Evolutionary conservation across 1,140 invertebrate genomes (phyloP), one percentile per base, ranked within the genome.

Genomic region (Aradophagus sp.): DNA sequence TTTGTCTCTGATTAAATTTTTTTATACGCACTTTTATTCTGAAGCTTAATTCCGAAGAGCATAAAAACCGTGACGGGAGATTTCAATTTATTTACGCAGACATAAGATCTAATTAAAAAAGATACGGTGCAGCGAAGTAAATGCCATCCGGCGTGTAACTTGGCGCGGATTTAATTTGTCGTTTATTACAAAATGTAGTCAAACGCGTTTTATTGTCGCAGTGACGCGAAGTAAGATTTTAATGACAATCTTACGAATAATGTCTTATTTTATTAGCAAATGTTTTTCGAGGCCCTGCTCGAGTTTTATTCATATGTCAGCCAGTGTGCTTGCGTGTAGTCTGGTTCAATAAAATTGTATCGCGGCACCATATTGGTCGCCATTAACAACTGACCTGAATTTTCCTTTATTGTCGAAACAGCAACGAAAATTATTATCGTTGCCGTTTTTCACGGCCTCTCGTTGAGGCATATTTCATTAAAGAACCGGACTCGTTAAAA

Each of bases 311-410:
- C 45, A 50, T 50, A 39, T 14, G 27, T 16, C 26, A 44, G 29
- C 2, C 36, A 29, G 8, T 38, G 29, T 17, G 39, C 41, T 55
- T 50, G 48, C 29, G 19, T 48, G 23, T 4, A 26, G 38, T 16
- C n/a, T 1, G 11, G 29, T 15, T 34, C 38, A 58, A 67, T 67
- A 58, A 58, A 67, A 67, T 67, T 67, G 52, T 52, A 67, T 59
- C 26, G 23, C 34, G 5, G 15, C 31, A 15, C 38, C 44, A 42
- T 44, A 56, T 66, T 56, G 52, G 50, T 48, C 62, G 50, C 35
- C 36, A 36, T 66, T 58, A 66, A 66, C 52, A 66, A 38, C 17
- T 66, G 48, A 48, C 52, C 62, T 50, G 20, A 50, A 56, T 66
- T 44, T 58, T 32, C 44, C 20, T 56, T 50, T 58, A 58, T 58